phyloP scores from a whole-genome alignment of 2,113 vertebrate species.

The Pongo abelii region DNA sequence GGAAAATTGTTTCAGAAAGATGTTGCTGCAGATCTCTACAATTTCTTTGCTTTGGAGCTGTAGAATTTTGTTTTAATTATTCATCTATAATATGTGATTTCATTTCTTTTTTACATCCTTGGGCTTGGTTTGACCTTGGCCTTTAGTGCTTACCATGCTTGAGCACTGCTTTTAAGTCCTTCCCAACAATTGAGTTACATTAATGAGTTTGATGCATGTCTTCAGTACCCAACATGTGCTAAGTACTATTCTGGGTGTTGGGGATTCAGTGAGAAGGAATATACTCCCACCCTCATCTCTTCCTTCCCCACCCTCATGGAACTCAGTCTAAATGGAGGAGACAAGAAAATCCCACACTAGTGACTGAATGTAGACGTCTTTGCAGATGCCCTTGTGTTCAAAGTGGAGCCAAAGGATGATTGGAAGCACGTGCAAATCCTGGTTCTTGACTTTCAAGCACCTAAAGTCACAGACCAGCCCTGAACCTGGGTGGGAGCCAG shows the following conservation, averaged over 20 bases:
- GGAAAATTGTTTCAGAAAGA: constrained; percentile 1
- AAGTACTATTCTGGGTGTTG: no score
- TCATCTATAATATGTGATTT: neutral
- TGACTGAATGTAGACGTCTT: neutral
- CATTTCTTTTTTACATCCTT: neutral
- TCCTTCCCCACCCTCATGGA: neutral
- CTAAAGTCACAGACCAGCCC: neutral
- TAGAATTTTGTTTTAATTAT: constrained; percentile 32
- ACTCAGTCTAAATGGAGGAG: neutral
- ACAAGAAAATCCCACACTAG: neutral
- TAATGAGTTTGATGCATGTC: neutral
- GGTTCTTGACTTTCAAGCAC: neutral
- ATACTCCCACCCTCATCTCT: neutral
- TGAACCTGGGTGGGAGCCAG: neutral
- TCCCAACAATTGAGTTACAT: neutral
- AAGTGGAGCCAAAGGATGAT: neutral
- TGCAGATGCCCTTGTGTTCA: neutral
- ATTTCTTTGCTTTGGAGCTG: neutral
- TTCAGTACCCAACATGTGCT: neutral
- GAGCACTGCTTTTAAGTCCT: neutral
- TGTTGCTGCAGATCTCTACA: neutral
- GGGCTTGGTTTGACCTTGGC: constrained; percentile 26
- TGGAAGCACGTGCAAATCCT: neutral
- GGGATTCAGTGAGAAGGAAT: neutral
- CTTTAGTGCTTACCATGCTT: neutral